phyloP scores from a whole-genome alignment of 2,888 invertebrate species.

The Tetrapedia diversipes region DNA sequence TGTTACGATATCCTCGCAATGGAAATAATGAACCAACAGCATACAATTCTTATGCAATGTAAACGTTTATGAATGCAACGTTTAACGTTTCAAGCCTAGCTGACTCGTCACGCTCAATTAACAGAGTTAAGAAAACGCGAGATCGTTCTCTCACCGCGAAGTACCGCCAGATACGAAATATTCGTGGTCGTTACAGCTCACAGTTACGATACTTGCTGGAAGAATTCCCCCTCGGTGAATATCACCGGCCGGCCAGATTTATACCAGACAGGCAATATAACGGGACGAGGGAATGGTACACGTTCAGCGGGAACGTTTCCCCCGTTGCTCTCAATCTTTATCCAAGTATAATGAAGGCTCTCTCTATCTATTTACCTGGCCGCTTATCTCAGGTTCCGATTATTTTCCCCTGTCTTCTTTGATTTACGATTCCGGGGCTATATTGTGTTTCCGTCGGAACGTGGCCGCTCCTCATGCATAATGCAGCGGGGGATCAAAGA shows the following conservation, averaged over 20 bases:
- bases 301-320: neutral
- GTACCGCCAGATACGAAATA: neutral
- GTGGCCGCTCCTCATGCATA: constrained; percentile 70
- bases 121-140: neutral
- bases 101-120: too few relatives aligned
- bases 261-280: constrained; percentile 10
- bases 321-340: constrained; percentile 45
- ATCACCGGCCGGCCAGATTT: neutral
- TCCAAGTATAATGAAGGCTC: constrained; percentile 41
- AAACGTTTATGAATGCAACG: too few relatives aligned
- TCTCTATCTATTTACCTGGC: constrained; percentile 55
- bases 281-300: neutral
- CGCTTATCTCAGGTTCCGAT: constrained; percentile 53
- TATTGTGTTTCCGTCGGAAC: constrained; percentile 63
- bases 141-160: neutral
- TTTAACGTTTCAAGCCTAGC: too few relatives aligned
- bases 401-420: constrained; percentile 60
- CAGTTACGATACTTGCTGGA: neutral
- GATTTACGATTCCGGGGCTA: constrained; percentile 56
- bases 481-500: constrained; percentile 69
- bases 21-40: too few relatives aligned
- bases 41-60: too few relatives aligned
- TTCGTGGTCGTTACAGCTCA: neutral
- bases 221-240: neutral
- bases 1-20: too few relatives aligned